Conservation (phyloP, 2,888 invertebrate genomes). For the Hemaris fuciformis region DNA sequence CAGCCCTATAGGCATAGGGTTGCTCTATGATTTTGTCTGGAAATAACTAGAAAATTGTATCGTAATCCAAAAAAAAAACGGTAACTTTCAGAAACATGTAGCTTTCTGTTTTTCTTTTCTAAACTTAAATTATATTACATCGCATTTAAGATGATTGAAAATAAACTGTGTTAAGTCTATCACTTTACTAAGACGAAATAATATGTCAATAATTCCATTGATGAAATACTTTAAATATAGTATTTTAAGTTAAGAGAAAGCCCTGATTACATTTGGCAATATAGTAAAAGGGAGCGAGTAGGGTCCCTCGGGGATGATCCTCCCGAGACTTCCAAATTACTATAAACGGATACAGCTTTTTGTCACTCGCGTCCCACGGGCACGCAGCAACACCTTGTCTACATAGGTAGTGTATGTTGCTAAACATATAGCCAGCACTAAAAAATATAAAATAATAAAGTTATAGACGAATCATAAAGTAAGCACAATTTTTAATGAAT, state of each 20-base stretch:
- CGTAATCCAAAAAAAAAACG: too few species aligned
- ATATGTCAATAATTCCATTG: background rate
- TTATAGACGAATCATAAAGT: too few species aligned
- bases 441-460: too few species aligned
- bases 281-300: conserved; percentile 32
- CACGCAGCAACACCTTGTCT: background rate
- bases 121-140: too few species aligned
- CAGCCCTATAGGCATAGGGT: conserved; percentile 41
- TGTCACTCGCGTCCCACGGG: conserved; percentile 28
- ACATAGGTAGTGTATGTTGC: background rate
- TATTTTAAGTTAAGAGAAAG: conserved; percentile 27
- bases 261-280: conserved; percentile 42
- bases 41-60: too few species aligned
- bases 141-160: too few species aligned
- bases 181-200: background rate
- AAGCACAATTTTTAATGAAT: too few species aligned
- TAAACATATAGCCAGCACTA: background rate
- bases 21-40: conserved; percentile 20
- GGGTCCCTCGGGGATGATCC: conserved; percentile 44
- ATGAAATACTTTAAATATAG: background rate
- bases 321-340: conserved; percentile 47
- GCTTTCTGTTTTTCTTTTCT: too few species aligned
- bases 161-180: too few species aligned
- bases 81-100: too few species aligned
- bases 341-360: conserved; percentile 53